Conservation (phyloP, 2,888 invertebrate genomes). For the Arctia plantaginis region DNA sequence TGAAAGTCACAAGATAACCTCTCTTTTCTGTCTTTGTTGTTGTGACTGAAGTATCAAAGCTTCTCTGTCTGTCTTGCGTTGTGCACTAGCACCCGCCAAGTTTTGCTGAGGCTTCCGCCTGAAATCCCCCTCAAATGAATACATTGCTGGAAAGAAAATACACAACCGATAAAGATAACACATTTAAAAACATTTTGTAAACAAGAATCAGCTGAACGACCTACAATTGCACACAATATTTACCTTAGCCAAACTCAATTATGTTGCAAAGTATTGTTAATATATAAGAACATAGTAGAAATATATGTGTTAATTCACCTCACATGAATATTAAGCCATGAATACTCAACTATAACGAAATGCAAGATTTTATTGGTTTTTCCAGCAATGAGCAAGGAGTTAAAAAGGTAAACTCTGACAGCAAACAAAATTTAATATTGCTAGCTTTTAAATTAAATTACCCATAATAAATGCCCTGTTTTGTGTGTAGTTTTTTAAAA, state of each 20-base stretch:
- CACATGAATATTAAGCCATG: slow-evolving; percentile 32
- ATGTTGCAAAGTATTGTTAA: slow-evolving; percentile 34
- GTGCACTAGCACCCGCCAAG: slow-evolving; percentile 93
- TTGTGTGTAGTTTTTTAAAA: too few relatives aligned
- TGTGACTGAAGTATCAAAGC: slow-evolving; percentile 93
- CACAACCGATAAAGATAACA: slow-evolving; percentile 13
- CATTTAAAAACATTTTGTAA: slow-evolving; percentile 58
- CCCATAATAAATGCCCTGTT: background rate
- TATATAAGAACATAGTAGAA: slow-evolving; percentile 43
- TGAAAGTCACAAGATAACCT: slow-evolving; percentile 83
- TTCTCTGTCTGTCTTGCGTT: slow-evolving; percentile 89
- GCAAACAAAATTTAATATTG: slow-evolving; percentile 44
- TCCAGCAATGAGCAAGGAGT: slow-evolving; percentile 42
- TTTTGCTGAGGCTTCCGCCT: slow-evolving; percentile 95
- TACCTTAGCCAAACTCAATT: slow-evolving; percentile 44
- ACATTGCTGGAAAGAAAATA: slow-evolving; percentile 78
- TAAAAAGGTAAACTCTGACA: slow-evolving; percentile 35
- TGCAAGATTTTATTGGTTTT: slow-evolving; percentile 48
- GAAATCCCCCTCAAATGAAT: slow-evolving; percentile 96
- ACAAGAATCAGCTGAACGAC: slow-evolving; percentile 73
- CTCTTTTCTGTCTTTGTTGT: slow-evolving; percentile 94
- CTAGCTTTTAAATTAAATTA: background rate
- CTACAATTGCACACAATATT: slow-evolving; percentile 39
- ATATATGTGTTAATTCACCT: slow-evolving; percentile 34
- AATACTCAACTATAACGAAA: slow-evolving; percentile 37